Conservation (phyloP, 1,140 invertebrate species). For the Penaeus chinensis region DNA sequence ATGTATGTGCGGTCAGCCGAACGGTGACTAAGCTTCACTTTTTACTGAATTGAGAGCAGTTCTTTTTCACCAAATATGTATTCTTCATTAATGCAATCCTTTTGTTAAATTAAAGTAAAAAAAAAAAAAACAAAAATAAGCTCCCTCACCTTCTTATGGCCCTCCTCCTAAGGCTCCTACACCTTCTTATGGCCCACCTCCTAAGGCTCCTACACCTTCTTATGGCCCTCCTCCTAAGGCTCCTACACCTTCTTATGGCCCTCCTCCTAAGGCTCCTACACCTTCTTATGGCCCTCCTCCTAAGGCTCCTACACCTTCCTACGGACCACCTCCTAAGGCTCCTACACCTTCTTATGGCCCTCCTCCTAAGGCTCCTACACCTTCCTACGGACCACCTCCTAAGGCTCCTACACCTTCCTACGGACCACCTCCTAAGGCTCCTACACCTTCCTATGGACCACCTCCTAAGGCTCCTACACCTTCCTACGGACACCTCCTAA, state of each 20-base stretch:
- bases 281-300: not conserved
- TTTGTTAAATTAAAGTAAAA: too few species aligned
- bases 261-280: not conserved
- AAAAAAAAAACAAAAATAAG: too few species aligned
- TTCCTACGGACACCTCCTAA: slow-evolving; percentile 27
- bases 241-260: not conserved
- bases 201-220: not conserved
- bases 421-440: slow-evolving; percentile 50
- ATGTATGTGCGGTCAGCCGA: too few species aligned
- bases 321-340: slow-evolving; percentile 38
- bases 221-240: slow-evolving; percentile 24
- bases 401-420: slow-evolving; percentile 49
- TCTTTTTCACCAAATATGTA: not conserved
- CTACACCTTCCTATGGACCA: slow-evolving; percentile 20
- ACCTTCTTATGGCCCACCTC: too few species aligned
- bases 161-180: too few species aligned
- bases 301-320: not conserved
- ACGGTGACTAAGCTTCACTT: too few species aligned
- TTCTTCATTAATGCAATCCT: too few species aligned
- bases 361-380: slow-evolving; percentile 51
- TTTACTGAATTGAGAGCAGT: not conserved
- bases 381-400: not conserved
- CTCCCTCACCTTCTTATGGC: not conserved
- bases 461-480: not conserved
- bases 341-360: slow-evolving; percentile 7